Evolutionary conservation across 2,113 vertebrate genomes (phyloP).

Genomic region (Trichechus manatus): DNA sequence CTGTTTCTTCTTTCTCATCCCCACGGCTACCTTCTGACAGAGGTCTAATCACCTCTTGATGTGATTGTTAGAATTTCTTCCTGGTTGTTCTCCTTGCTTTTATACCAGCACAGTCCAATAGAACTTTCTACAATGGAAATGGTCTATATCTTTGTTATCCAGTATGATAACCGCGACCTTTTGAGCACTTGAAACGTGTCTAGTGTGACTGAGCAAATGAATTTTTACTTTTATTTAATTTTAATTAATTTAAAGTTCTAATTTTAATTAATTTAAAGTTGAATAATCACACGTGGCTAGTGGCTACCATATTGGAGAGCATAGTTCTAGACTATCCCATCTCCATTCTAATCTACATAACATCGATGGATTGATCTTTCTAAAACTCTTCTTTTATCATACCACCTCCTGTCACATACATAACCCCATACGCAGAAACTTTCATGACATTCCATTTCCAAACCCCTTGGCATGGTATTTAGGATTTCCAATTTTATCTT

Average conservation of each 20-base stretch:
- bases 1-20: not conserved
- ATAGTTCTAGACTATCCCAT: not conserved
- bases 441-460: not conserved
- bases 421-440: not conserved
- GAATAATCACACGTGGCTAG: not conserved
- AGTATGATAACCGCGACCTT: not conserved
- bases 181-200: not conserved
- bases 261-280: not conserved
- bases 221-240: not conserved
- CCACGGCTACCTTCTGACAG: not conserved
- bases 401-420: not conserved
- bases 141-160: not conserved
- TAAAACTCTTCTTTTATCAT: not conserved
- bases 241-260: not conserved
- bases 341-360: not conserved
- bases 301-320: not conserved
- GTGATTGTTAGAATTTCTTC: not conserved
- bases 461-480: not conserved
- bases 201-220: not conserved
- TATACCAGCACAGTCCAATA: not conserved
- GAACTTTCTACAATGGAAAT: not conserved
- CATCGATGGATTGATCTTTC: not conserved
- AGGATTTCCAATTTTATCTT: not conserved
- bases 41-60: not conserved
- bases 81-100: not conserved